These are phyloP conservation scores for Hemichromis elongatus DNA, from an alignment of 2,113 vertebrate genomes.

Conservation along the genomic window DNA sequence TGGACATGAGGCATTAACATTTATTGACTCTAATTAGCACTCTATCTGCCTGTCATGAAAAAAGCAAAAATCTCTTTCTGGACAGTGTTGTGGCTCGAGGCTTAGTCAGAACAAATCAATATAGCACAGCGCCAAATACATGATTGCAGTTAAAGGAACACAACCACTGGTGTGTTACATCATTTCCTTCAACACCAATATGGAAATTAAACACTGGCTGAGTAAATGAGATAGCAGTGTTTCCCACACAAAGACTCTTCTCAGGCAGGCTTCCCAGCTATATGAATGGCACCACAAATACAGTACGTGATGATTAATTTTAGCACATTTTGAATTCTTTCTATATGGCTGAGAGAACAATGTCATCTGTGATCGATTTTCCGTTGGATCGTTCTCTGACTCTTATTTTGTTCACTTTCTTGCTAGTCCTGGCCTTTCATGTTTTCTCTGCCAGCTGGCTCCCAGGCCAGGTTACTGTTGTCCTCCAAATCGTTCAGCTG, in stretches of 20 bases:
- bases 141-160: background rate
- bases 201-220: background rate
- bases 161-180: background rate
- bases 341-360: background rate
- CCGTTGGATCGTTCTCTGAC: background rate
- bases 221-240: background rate
- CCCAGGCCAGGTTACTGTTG: background rate
- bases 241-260: background rate
- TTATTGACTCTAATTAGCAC: slow-evolving; percentile 35
- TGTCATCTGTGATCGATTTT: background rate
- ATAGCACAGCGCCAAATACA: background rate
- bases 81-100: background rate
- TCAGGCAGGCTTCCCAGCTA: background rate
- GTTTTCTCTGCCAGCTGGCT: background rate
- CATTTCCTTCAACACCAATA: background rate
- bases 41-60: slow-evolving; percentile 1
- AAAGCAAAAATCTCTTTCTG: background rate
- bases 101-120: slow-evolving; percentile 18
- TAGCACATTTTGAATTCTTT: background rate
- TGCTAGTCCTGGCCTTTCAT: background rate
- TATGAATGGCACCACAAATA: background rate
- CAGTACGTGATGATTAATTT: background rate
- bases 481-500: background rate
- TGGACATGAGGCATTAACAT: slow-evolving; percentile 34
- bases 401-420: background rate